These are phyloP conservation scores for Reinhardtius hippoglossoides DNA, from an alignment of 2,113 vertebrate genomes.

Conservation along the genomic window DNA sequence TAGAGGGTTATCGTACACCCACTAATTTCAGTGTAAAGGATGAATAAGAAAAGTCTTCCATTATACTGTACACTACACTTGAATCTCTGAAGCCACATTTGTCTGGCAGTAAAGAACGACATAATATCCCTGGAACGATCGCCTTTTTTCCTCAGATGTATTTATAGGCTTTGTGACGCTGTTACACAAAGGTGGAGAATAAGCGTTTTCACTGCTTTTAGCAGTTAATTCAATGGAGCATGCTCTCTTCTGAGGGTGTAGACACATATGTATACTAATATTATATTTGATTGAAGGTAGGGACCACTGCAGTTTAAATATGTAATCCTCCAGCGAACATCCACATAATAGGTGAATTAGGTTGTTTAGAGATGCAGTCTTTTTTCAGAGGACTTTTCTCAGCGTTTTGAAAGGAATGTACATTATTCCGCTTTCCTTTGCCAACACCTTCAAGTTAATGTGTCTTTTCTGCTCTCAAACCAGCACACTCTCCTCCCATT, in stretches of 20 bases:
- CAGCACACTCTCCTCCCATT: constrained; percentile 50
- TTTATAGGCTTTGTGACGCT: constrained; percentile 28
- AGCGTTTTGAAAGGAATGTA: not conserved
- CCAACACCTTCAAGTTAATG: constrained; percentile 37
- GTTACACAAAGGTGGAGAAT: constrained; percentile 26
- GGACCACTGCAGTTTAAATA: constrained; percentile 6
- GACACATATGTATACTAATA: constrained; percentile 10
- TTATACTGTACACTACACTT: constrained; percentile 1
- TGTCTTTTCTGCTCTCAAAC: constrained; percentile 46
- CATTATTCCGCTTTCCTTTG: constrained; percentile 14
- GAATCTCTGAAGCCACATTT: constrained; percentile 1
- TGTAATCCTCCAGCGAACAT: not conserved
- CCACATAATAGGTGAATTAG: constrained; percentile 30
- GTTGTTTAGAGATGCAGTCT: constrained; percentile 26
- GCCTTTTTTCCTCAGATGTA: constrained; percentile 1
- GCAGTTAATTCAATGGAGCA: constrained; percentile 23
- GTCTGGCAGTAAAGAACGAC: not conserved
- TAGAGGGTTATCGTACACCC: too few species aligned
- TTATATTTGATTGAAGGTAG: constrained; percentile 26
- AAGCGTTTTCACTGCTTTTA: constrained; percentile 6
- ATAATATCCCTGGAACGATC: constrained; percentile 23
- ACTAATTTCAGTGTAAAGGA: not conserved
- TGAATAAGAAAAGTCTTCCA: not conserved
- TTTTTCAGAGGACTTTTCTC: constrained; percentile 35
- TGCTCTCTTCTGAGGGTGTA: constrained; percentile 7